Evolutionary conservation across 2,888 invertebrate genomes (phyloP), one percentile per base, ranked within the genome.

Genomic region (Acleris cristana): DNA sequence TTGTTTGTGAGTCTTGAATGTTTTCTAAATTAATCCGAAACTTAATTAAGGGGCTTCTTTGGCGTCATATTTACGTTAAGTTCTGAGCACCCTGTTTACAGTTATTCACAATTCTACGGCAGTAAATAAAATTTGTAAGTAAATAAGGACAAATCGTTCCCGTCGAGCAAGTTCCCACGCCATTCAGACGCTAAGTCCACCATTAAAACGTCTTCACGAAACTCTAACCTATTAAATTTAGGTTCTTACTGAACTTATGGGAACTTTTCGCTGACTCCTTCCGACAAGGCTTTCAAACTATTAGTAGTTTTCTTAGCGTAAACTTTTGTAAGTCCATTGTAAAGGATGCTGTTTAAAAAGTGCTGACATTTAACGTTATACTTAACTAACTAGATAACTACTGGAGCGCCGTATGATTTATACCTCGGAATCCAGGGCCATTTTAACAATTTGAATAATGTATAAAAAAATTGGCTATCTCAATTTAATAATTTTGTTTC

Each of bases 201-300:
- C 19, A 30, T 54, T 23, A 48, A 45, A 53, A 54, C 14, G 54
- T 54, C 19, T 51, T 51, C 21, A 0, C 14, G 51, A 51, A 51
- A 18, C 21, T 19, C 21, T 18, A 14, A 51, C 57, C 40, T 57
- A 63, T 62, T 53, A 57, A 57, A 58, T 67, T 62, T 67, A 44
- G 56, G 53, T 54, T 21, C 58, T 56, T 57, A 63, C 62, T 48
- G 19, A 34, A 54, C 67, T 63, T 54, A 10, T 16, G 34, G 16
- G 16, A 63, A 52, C 62, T 67, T 62, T 67, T 52, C 45, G 65
- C 60, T 62, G 48, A 57, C 61, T 66, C 44, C 56, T 61, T 61
- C 51, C 44, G 23, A 14, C 23, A 63, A 48, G 57, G 58, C 58
- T 67, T 58, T 58, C 40, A 63, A 58, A 67, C 57, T 66, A 45